A percentile compares a stretch with the other conserved stretches of the same genome.
These are phyloP conservation scores for Crax fasciolata DNA, from an alignment of 2,797 vertebrate genomes.

Conservation along the genomic window DNA sequence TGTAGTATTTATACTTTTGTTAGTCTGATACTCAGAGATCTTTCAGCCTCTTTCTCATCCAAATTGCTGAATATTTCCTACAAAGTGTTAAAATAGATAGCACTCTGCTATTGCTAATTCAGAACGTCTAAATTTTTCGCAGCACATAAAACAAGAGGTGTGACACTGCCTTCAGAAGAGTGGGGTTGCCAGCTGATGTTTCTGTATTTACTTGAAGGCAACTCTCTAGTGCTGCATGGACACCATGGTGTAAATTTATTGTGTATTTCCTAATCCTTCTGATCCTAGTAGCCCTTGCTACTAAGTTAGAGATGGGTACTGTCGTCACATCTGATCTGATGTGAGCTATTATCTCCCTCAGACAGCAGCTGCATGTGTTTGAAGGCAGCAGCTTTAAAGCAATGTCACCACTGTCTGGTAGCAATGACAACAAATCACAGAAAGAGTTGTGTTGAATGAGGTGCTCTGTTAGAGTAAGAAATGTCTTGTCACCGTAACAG, in stretches of 20 bases:
- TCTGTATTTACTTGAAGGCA: not conserved
- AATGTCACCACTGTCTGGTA: not conserved
- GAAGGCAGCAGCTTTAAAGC: not conserved
- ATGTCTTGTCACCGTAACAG: not conserved
- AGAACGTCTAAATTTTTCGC: not conserved
- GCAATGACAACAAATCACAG: not conserved
- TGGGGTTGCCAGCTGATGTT: not conserved
- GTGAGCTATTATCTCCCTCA: not conserved
- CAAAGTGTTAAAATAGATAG: not conserved
- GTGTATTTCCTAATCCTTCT: not conserved
- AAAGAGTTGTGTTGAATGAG: not conserved
- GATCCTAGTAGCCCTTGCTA: not conserved
- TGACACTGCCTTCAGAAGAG: not conserved
- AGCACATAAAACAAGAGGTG: not conserved
- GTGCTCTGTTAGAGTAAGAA: not conserved
- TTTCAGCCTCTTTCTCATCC: not conserved
- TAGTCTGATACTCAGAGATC: not conserved
- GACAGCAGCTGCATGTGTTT: not conserved
- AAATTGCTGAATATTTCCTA: not conserved
- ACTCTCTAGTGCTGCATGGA: fast-evolving
- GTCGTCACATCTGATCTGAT: not conserved
- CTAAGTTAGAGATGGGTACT: not conserved
- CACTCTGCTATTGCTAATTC: not conserved
- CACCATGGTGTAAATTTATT: not conserved
- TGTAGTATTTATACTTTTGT: not conserved